Evolutionary conservation across 2,888 invertebrate genomes (phyloP).

Genomic region (Drosophila maculinotata): DNA sequence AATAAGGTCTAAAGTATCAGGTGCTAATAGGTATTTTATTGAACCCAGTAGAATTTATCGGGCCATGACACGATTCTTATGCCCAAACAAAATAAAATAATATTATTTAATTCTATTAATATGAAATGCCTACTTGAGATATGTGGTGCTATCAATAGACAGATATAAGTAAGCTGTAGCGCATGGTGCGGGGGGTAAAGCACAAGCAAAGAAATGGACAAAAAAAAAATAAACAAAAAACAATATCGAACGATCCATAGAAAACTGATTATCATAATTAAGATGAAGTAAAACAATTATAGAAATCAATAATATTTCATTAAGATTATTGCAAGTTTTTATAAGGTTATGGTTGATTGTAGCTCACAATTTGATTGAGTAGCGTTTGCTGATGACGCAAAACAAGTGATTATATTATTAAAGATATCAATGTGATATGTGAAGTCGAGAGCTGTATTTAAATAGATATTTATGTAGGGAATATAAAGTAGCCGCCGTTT

Average conservation of each 20-base stretch:
- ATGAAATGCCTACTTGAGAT: constrained; percentile 47
- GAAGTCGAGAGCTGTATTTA: constrained; percentile 16
- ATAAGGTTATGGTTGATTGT: too few relatives aligned
- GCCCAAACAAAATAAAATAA: constrained; percentile 13
- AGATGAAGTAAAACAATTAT: not conserved
- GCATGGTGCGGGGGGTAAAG: not conserved
- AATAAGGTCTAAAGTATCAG: constrained; percentile 1
- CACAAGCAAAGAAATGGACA: constrained; percentile 5
- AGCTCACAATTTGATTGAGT: too few relatives aligned
- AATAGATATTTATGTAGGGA: constrained; percentile 21
- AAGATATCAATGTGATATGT: too few relatives aligned
- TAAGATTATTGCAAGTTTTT: not conserved
- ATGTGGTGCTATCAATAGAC: constrained; percentile 30
- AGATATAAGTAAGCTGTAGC: constrained; percentile 17
- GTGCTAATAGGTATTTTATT: not conserved
- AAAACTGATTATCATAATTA: constrained; percentile 3
- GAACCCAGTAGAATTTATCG: constrained; percentile 23
- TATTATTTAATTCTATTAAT: constrained; percentile 43
- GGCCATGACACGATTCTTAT: constrained; percentile 27
- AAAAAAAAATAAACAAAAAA: not conserved
- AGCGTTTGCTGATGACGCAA: too few relatives aligned
- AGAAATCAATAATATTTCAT: not conserved
- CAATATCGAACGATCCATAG: not conserved
- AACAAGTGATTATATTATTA: too few relatives aligned
- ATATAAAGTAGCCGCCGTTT: constrained; percentile 32